A percentile compares a stretch with the other conserved stretches of the same genome.
Conservation (phyloP, 2,113 vertebrate genomes). For the Bambusicola thoracicus region DNA sequence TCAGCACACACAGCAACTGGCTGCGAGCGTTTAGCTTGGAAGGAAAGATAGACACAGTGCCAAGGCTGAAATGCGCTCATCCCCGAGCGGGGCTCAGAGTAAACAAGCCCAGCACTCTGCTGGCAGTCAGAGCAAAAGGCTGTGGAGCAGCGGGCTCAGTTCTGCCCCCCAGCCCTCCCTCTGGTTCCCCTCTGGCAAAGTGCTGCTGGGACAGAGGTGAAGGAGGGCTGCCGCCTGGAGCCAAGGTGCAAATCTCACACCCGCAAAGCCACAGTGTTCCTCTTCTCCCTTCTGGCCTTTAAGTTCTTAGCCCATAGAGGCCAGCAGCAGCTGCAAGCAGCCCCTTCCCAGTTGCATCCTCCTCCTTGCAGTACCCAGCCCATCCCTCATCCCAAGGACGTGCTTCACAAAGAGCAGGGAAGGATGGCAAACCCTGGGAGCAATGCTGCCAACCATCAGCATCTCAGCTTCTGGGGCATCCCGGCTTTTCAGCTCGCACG, state of each 20-base stretch:
- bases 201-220: neutral
- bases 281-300: no score
- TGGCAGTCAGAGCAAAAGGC: neutral
- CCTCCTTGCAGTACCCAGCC: fast-evolving
- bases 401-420: fast-evolving
- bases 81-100: neutral
- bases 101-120: neutral
- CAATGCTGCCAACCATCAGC: neutral
- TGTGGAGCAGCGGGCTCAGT: neutral
- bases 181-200: neutral
- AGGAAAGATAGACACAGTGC: neutral
- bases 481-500: neutral
- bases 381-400: fast-evolving
- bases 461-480: neutral
- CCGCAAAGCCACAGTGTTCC: no score
- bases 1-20: neutral
- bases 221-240: neutral
- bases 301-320: neutral
- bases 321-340: fast-evolving
- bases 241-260: neutral
- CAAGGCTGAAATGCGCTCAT: neutral
- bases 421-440: neutral
- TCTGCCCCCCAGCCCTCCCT: neutral
- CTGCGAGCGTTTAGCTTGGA: neutral
- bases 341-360: neutral